Base-by-base conservation (phyloP, 1,140 invertebrate genomes). In the Aphelenchoides fujianensis region DNA sequence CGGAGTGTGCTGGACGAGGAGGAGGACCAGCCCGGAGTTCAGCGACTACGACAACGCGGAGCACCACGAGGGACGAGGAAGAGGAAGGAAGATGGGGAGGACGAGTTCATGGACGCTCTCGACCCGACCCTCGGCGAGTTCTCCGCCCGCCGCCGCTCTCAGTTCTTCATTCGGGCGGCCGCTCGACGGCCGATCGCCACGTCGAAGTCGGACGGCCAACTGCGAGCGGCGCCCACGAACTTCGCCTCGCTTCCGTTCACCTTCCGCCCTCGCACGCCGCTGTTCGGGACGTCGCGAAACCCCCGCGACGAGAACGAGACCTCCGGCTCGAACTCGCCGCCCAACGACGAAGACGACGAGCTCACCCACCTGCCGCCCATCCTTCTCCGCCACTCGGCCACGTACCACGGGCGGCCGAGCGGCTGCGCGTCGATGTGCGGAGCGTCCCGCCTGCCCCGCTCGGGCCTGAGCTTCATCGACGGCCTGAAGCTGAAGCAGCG, bases 71-170 rank as follows among this genome's bases (percentile, higher is more conserved):
- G 23, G 63, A 66, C 1, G n/a, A 66, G 31, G 0, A 32, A 66
- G 7, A 36, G 16, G 63, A 66, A 35, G 16, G 63, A 66, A 35
- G 63, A 66, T 1, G 63, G 53, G 36, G 63, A 66, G 0, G 63
- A 30, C 16, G 63, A 66, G n/a, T 2, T 61, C 36, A 31, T 61
- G 1, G 63, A 66, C 12, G 19, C 16, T 32, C 31, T 66, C 19
- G 63, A 66, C 53, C 12, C 16, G n/a, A 16, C 9, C 1, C 23
- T 66, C 3, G 34, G 16, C 2, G 63, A 66, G 12, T 66, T 66
- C 3, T 34, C 63, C 2, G 63, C 31, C 2, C 63, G 63, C 0
- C 63, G 63, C n/a, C 63, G 34, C 37, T 66, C 63, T 12, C 63
- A 66, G 3, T 66, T 66, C 1, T 66, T 66, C 31, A 66, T 66